Base-by-base conservation (phyloP, 2,888 invertebrate genomes). In the Herminia tarsipennalis region DNA sequence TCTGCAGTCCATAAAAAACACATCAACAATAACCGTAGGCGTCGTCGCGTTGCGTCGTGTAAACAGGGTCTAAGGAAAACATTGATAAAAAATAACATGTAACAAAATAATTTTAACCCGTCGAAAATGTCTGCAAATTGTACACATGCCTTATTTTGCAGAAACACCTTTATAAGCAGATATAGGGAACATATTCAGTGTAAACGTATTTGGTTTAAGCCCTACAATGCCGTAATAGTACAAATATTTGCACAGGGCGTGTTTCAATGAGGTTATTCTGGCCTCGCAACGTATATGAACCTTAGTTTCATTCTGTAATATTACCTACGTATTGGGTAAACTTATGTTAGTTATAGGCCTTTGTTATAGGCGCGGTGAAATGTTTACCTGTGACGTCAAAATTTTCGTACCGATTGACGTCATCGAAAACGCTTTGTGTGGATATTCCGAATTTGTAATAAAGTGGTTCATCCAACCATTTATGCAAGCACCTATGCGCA, bases 221-320 rank as follows among this genome's bases (percentile, higher is more conserved):
- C 34, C 32, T 9, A 56, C 37, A 42, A 48, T 43, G 35, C 24
- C 41, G 38, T 47, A 30, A 12, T 25, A 30, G 32, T 12, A 47
- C 55, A 54, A 69, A 59, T 53, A 57, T 68, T 66, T 56, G 53
- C 32, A 33, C 22, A 56, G 44, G 65, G 61, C 33, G 57, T 36
- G 45, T 49, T 54, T 40, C 29, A 37, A 52, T 41, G 51, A 33
- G 52, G 44, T 52, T 46, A 44, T 44, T 4, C 27, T 51, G 56
- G 42, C 70, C 60, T 66, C 48, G 39, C 50, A 62, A 42, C 21
- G 28, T 40, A 20, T 21, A 14, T 22, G 20, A 34, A 37, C 39
- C 25, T 40, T 37, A 27, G 29, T 38, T 27, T 25, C 21, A 36
- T 27, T 50, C 17, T 27, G 42, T 28, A 41, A 54, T 50, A 36